A percentile compares a stretch with the other conserved stretches of the same genome.
phyloP scores from a whole-genome alignment of 2,797 vertebrate species.

The Pampus argenteus region DNA sequence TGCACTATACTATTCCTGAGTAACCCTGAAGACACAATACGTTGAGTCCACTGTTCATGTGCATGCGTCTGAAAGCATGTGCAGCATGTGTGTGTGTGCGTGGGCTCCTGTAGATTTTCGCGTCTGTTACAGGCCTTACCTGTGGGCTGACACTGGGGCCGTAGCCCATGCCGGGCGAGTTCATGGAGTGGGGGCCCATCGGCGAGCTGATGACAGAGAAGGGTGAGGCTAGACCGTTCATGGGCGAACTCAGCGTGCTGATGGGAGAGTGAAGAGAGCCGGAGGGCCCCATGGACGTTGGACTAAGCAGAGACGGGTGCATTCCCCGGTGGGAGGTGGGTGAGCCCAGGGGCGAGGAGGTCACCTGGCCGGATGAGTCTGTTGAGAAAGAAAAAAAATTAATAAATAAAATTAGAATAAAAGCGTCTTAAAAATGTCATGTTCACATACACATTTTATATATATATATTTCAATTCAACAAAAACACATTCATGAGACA shows the following conservation, averaged over 20 bases:
- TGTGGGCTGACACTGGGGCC: conserved; percentile 93
- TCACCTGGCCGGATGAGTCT: conserved; percentile 93
- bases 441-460: no score
- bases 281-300: conserved; percentile 88
- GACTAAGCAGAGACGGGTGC: conserved; percentile 93
- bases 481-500: conserved; percentile 22
- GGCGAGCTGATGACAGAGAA: conserved; percentile 98
- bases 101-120: not conserved
- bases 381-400: conserved; percentile 48
- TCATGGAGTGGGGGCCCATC: conserved; percentile 95
- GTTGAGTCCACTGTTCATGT: no score
- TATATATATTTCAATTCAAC: no score
- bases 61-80: not conserved
- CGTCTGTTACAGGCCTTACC: conserved; percentile 82
- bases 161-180: conserved; percentile 92
- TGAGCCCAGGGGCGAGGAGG: conserved; percentile 90
- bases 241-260: conserved; percentile 92
- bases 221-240: conserved; percentile 93
- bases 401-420: not conserved
- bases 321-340: conserved; percentile 91
- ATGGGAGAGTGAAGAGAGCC: conserved; percentile 95
- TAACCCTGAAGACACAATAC: not conserved
- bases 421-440: not conserved
- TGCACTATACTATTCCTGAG: not conserved
- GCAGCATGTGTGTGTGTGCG: not conserved